phyloP scores from a whole-genome alignment of 2,888 invertebrate genomes.

The Lasioglossum calceatum region DNA sequence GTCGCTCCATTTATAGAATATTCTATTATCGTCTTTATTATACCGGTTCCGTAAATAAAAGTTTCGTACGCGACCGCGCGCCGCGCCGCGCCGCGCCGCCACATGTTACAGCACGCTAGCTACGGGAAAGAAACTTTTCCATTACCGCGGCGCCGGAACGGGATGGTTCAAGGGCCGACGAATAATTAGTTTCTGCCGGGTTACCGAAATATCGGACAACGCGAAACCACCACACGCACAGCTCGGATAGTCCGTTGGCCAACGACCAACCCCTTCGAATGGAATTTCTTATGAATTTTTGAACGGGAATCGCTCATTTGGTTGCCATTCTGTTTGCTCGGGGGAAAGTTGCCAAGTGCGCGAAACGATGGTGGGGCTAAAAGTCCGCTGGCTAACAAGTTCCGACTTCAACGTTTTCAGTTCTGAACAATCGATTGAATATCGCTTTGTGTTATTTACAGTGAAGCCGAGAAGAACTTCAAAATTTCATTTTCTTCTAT shows the following conservation, averaged over 20 bases:
- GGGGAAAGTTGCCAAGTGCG: background rate
- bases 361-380: background rate
- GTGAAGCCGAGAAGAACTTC: background rate
- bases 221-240: background rate
- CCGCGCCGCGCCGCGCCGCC: background rate
- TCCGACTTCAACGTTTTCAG: background rate
- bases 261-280: background rate
- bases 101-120: slow-evolving; percentile 23
- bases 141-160: slow-evolving; percentile 27
- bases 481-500: no score
- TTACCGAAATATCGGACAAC: slow-evolving; percentile 25
- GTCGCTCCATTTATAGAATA: slow-evolving; percentile 54
- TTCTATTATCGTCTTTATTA: slow-evolving; percentile 64
- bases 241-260: background rate
- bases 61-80: slow-evolving; percentile 37
- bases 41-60: slow-evolving; percentile 53
- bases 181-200: slow-evolving; percentile 44
- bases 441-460: background rate
- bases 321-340: background rate
- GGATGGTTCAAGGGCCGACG: slow-evolving; percentile 12
- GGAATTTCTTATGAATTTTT: background rate
- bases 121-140: slow-evolving; percentile 53
- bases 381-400: background rate
- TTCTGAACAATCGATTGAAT: background rate
- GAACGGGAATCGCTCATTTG: background rate